phyloP scores from a whole-genome alignment of 1,140 invertebrate species.

The Neuroterus valhalla region DNA sequence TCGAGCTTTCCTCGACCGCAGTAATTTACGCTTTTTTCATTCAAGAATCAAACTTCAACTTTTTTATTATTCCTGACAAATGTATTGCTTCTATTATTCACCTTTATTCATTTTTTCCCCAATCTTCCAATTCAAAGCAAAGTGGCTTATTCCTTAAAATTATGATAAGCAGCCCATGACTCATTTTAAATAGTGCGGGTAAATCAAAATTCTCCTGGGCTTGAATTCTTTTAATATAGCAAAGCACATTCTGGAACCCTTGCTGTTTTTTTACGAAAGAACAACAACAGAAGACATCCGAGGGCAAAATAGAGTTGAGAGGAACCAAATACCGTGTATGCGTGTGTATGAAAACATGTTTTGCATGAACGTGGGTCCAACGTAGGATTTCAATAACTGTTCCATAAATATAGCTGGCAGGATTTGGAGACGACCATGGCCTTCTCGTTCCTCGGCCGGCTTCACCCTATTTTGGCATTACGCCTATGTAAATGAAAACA shows the following conservation, averaged over 20 bases:
- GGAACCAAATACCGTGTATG: conserved; percentile 5
- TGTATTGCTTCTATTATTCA: too few species aligned
- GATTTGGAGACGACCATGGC: conserved; percentile 53
- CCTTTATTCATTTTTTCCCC: too few species aligned
- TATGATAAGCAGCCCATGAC: not conserved
- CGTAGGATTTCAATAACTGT: conserved; percentile 70
- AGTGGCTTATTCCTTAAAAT: too few species aligned
- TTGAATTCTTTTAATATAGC: not conserved
- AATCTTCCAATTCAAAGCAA: too few species aligned
- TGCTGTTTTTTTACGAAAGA: conserved; percentile 21
- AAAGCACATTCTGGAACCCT: conserved; percentile 19
- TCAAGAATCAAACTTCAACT: not conserved
- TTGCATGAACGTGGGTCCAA: conserved; percentile 54
- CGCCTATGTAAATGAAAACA: conserved; percentile 73
- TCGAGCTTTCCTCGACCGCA: not conserved
- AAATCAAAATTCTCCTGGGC: not conserved
- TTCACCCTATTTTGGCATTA: conserved; percentile 63
- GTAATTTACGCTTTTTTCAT: not conserved
- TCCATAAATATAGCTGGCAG: conserved; percentile 68
- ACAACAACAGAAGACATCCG: conserved; percentile 14
- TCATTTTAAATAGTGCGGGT: not conserved
- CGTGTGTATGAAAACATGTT: conserved; percentile 55
- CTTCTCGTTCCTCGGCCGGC: conserved; percentile 41
- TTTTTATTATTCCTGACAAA: not conserved
- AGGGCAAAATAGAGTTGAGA: conserved; percentile 25